Percentiles rank a stretch among this genome's conserved stretches.
phyloP scores from a whole-genome alignment of 2,888 invertebrate species.

The Drosophila subquinaria region DNA sequence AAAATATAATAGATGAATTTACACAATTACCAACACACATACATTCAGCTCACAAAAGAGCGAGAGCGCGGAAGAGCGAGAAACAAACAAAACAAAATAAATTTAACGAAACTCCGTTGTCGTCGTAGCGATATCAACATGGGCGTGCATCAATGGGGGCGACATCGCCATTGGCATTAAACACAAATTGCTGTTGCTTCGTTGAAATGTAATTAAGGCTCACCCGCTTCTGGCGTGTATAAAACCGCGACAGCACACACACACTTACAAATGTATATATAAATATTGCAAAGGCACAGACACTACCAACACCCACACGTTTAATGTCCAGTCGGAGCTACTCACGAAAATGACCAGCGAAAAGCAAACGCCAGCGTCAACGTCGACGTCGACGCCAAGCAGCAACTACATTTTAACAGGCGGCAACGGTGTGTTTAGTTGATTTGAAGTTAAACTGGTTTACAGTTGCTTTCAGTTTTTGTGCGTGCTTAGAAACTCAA shows the following conservation, averaged over 20 bases:
- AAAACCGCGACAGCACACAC: conserved; percentile 29
- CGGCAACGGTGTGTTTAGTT: conserved; percentile 66
- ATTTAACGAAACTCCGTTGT: conserved; percentile 68
- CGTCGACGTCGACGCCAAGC: conserved; percentile 12
- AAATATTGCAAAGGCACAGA: conserved; percentile 29
- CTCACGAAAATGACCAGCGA: conserved; percentile 76
- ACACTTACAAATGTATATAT: not conserved
- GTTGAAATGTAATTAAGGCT: conserved; percentile 78
- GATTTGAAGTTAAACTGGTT: conserved; percentile 82
- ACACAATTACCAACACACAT: conserved; percentile 42
- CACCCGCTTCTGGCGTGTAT: conserved; percentile 70
- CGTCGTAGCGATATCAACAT: conserved; percentile 70
- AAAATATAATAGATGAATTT: conserved; percentile 31
- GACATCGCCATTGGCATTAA: conserved; percentile 37
- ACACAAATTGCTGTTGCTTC: conserved; percentile 57
- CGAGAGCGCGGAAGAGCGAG: conserved; percentile 31
- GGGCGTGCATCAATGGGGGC: conserved; percentile 59
- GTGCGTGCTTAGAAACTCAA: conserved; percentile 65
- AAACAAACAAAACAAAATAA: conserved; percentile 68
- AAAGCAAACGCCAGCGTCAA: conserved; percentile 54
- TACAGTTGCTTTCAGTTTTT: conserved; percentile 64
- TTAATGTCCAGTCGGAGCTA: conserved; percentile 41
- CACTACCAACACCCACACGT: conserved; percentile 36
- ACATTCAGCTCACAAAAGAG: conserved; percentile 18
- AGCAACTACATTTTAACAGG: conserved; percentile 22